Evolutionary conservation across 2,888 invertebrate species (phyloP), one percentile per base, ranked within the genome.

Genomic region (Ectropis crepuscularia): DNA sequence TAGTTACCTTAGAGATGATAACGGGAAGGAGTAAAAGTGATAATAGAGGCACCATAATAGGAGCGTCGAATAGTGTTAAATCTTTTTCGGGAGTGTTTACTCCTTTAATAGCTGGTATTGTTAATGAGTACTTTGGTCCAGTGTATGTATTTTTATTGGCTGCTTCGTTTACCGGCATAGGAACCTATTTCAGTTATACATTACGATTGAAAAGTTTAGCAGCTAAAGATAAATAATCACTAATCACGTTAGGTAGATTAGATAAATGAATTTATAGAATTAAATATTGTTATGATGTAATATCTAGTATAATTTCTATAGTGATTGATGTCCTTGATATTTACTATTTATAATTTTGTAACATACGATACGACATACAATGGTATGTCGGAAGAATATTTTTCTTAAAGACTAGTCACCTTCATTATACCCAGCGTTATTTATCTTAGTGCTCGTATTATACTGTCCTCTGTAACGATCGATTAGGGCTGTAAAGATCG

Each of bases 1-100:
- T 94, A 12, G 78, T 92, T 28, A 83, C 85, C 37, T 87, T 93
- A 72, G 93, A 94, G 74, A 85, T 94, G 76, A 80, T 94, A 51
- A 78, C 94, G 28, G 85, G 80, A 67, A 88, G 90, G 72, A 89
- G 92, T 46, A 80, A 83, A n/a, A 77, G 85, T 47, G 80, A 83
- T n/a, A 93, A 94, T 66, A 87, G 88, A 67, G 95, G 94, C 0
- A 93, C 94, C 5, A 77, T 95, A 6, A 84, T 94, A 16, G 95
- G 95, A 11, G 89, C 93, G 11, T 89, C 93, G 2, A 92, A 93
- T 72, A 94, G 94, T 77, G 81, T 94, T 0, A 91, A 93, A 71
- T 93, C 94, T 4, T 63, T 94, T 37, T 89, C 94, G 2, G 89
- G 94, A 62, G 92, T 94, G 69, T 62, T 94, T n/a, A 88, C 94